Evolutionary conservation across 2,113 vertebrate species (phyloP).

Genomic region (Salvelinus namaycush): DNA sequence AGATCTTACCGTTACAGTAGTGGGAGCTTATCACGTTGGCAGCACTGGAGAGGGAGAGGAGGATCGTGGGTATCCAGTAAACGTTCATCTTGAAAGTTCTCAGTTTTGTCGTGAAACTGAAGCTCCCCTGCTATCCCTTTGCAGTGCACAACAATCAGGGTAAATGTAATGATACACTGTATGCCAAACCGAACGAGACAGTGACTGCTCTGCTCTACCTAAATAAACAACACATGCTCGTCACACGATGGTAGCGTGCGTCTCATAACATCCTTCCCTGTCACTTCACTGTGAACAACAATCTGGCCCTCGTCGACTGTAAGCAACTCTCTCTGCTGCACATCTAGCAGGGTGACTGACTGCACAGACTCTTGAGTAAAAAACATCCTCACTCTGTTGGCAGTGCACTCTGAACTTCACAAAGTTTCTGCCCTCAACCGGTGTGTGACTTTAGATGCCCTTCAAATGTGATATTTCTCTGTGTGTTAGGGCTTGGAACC

Average conservation of each 20-base stretch:
- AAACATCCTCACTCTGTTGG: not conserved
- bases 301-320: no score
- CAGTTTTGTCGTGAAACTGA: no score
- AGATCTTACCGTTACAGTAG: constrained; percentile 17
- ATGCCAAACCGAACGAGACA: not conserved
- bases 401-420: not conserved
- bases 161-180: not conserved
- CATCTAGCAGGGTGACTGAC: no score
- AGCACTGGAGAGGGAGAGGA: constrained; percentile 11
- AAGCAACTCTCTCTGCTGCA: no score
- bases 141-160: not conserved
- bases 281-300: no score
- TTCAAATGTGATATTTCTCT: not conserved
- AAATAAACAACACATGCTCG: not conserved
- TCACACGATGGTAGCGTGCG: no score
- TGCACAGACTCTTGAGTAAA: not conserved
- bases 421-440: not conserved
- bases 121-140: not conserved
- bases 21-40: not conserved
- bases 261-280: no score
- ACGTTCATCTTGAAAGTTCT: constrained; percentile 30
- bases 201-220: not conserved
- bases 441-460: not conserved
- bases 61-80: constrained; percentile 35
- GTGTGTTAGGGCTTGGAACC: not conserved